A percentile compares a stretch with the other conserved stretches of the same genome.
Conservation (phyloP, 2,113 vertebrate genomes). For the Corvus hawaiiensis region DNA sequence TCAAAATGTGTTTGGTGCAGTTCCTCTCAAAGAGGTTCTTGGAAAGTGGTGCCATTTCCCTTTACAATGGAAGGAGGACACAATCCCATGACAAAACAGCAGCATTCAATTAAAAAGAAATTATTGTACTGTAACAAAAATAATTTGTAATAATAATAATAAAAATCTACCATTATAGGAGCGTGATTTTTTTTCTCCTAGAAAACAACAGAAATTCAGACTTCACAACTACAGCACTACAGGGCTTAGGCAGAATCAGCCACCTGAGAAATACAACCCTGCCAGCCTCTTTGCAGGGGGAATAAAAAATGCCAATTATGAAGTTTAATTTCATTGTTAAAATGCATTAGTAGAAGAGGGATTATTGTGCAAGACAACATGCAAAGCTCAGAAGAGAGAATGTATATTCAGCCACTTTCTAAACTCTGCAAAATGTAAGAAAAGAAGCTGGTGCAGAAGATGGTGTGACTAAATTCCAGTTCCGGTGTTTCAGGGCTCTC, state of each 20-base stretch:
- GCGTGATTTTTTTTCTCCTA: not conserved
- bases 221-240: not conserved
- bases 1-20: not conserved
- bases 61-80: not conserved
- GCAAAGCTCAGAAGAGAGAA: not conserved
- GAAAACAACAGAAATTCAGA: not conserved
- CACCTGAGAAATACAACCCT: not conserved
- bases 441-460: not conserved
- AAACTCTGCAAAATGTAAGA: not conserved
- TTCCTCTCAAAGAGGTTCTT: not conserved
- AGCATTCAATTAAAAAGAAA: not conserved
- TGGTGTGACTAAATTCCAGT: not conserved
- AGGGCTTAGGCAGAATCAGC: not conserved
- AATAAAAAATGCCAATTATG: not conserved
- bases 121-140: not conserved
- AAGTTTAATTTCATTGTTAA: not conserved
- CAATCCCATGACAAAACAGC: not conserved
- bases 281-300: not conserved
- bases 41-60: not conserved
- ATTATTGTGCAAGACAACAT: not conserved
- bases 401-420: not conserved
- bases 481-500: not conserved
- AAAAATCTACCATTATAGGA: not conserved
- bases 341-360: not conserved
- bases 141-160: not conserved